These are phyloP conservation scores for Furcula furcula DNA, from an alignment of 2,888 invertebrate genomes.

Conservation along the genomic window DNA sequence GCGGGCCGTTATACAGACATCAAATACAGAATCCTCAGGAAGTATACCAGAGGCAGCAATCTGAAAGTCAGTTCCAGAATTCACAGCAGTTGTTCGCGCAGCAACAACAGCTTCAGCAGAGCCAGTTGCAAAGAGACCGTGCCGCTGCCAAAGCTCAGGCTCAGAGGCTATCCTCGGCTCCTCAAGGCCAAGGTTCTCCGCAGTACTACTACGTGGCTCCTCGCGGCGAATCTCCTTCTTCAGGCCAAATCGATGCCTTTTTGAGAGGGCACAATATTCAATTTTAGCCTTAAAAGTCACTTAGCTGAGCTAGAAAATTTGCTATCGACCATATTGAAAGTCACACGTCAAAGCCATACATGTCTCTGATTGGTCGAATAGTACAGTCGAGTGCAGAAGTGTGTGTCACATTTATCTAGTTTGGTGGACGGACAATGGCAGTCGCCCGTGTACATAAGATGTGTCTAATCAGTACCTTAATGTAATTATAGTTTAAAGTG, in stretches of 20 bases:
- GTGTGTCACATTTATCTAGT: conserved; percentile 27
- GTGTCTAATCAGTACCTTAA: conserved; percentile 75
- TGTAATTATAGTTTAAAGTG: conserved; percentile 58
- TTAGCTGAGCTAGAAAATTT: conserved; percentile 51
- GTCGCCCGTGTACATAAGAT: conserved; percentile 63
- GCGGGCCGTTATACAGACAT: conserved; percentile 73
- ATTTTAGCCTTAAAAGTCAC: conserved; percentile 66
- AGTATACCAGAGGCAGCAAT: conserved; percentile 83
- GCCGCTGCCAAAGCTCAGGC: conserved; percentile 78
- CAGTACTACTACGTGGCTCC: conserved; percentile 84
- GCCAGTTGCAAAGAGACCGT: conserved; percentile 82
- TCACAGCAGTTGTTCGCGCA: conserved; percentile 85
- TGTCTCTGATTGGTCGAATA: conserved; percentile 46
- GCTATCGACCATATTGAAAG: conserved; percentile 39
- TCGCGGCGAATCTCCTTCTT: conserved; percentile 73
- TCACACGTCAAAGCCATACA: conserved; percentile 51
- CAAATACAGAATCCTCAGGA: conserved; percentile 74
- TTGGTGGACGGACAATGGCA: conserved; percentile 49
- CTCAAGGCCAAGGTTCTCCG: conserved; percentile 53
- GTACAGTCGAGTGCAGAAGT: conserved; percentile 47
- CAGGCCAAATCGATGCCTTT: conserved; percentile 91
- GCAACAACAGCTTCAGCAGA: conserved; percentile 86
- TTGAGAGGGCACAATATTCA: conserved; percentile 87
- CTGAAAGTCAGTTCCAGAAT: conserved; percentile 82
- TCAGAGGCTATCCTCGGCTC: conserved; percentile 57